Evolutionary conservation across 1,140 invertebrate genomes (phyloP).

Genomic region (Drosophila tristis): DNA sequence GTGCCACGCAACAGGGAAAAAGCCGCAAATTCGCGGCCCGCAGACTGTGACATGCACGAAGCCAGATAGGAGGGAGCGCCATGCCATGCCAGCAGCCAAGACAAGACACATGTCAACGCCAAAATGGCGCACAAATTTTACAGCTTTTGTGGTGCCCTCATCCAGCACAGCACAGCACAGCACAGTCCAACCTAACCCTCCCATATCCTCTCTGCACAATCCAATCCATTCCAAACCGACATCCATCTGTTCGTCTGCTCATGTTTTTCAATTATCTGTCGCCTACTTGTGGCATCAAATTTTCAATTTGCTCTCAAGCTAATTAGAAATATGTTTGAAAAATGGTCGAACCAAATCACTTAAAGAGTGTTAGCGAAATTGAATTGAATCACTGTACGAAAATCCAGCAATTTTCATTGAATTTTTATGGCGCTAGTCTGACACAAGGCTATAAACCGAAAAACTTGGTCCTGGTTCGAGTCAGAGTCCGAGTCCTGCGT

Average conservation of each 20-base stretch:
- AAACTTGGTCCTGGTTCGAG: conserved; percentile 48
- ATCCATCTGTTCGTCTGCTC: conserved; percentile 5
- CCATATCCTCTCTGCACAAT: not conserved
- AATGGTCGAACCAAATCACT: conserved; percentile 18
- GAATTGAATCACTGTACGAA: conserved; percentile 50
- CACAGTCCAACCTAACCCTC: not conserved
- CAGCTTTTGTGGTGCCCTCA: conserved; percentile 45
- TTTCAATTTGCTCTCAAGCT: conserved; percentile 67
- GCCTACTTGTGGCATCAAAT: conserved; percentile 54
- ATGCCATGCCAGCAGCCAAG: conserved; percentile 10
- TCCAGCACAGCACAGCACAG: not conserved
- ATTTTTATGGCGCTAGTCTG: conserved; percentile 46
- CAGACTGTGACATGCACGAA: conserved; percentile 10
- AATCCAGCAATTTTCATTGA: conserved; percentile 36
- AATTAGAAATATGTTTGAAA: conserved; percentile 60
- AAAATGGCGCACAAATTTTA: conserved; percentile 61
- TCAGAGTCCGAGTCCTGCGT: not conserved
- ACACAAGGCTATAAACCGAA: conserved; percentile 14
- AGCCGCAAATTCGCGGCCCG: conserved; percentile 1
- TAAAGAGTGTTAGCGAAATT: conserved; percentile 1
- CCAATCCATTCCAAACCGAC: conserved; percentile 1
- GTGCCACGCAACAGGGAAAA: conserved; percentile 39
- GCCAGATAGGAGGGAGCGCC: not conserved
- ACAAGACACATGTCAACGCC: conserved; percentile 73
- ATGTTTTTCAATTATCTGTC: conserved; percentile 50